Evolutionary conservation across 1,140 invertebrate species (phyloP).

Genomic region (Thaumatotibia leucotreta): DNA sequence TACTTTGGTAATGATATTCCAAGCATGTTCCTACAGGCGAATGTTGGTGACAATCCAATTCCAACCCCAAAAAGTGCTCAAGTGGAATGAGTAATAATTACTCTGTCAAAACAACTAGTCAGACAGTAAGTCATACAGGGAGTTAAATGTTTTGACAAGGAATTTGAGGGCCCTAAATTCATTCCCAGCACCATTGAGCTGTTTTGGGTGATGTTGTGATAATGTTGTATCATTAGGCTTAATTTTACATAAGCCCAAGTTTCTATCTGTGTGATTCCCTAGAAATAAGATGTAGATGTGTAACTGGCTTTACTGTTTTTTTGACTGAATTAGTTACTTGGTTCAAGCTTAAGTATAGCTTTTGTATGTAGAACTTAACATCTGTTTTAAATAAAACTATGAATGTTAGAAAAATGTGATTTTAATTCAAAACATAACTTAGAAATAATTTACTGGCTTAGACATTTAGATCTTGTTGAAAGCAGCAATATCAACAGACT

Average conservation of each 20-base stretch:
- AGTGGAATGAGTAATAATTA: constrained; percentile 49
- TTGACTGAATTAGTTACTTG: constrained; percentile 12
- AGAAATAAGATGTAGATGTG: background rate
- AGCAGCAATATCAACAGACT: constrained; percentile 96
- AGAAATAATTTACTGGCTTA: constrained; percentile 43
- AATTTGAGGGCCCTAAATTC: background rate
- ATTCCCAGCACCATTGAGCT: background rate
- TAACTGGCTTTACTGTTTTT: background rate
- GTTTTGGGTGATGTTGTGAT: background rate
- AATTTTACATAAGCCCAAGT: background rate
- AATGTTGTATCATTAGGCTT: background rate
- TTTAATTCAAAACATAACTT: constrained; percentile 55
- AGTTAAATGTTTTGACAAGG: constrained; percentile 14
- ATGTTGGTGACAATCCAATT: constrained; percentile 45
- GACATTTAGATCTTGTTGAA: constrained; percentile 95
- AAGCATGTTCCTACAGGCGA: constrained; percentile 83
- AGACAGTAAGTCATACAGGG: constrained; percentile 45
- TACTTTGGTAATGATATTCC: constrained; percentile 92
- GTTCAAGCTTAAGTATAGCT: constrained; percentile 29
- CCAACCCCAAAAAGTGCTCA: constrained; percentile 34
- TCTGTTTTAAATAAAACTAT: constrained; percentile 31
- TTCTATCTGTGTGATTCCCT: background rate
- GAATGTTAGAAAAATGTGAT: constrained; percentile 41
- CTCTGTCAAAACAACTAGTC: constrained; percentile 35
- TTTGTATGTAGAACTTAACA: constrained; percentile 26